A percentile compares a stretch with the other conserved stretches of the same genome.
phyloP scores from a whole-genome alignment of 2,113 vertebrate species.

The Phocoena phocoena region DNA sequence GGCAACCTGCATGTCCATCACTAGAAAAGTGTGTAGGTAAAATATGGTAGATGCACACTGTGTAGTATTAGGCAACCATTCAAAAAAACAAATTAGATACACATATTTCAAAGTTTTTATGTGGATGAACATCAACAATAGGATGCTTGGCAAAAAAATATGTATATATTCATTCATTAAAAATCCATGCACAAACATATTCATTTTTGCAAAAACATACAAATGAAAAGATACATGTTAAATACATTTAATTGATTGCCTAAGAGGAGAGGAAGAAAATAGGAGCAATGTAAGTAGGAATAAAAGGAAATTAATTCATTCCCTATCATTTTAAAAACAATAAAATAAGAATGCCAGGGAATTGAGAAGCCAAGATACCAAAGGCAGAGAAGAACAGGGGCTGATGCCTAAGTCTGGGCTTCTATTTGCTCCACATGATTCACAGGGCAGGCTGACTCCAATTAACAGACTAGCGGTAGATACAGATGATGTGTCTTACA shows the following conservation, averaged over 20 bases:
- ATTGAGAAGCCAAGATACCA: not conserved
- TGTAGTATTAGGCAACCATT: not conserved
- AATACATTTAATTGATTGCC: not conserved
- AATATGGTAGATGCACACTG: not conserved
- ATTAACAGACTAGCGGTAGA: not conserved
- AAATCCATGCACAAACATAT: constrained; percentile 18
- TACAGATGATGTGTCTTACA: not conserved
- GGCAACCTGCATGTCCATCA: not conserved
- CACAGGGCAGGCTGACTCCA: not conserved
- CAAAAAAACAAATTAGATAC: not conserved
- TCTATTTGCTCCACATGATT: not conserved
- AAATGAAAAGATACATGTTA: not conserved
- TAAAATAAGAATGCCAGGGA: not conserved
- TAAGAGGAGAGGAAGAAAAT: not conserved
- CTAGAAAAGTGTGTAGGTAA: not conserved
- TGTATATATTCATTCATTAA: not conserved
- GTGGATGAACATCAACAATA: not conserved
- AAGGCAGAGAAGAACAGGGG: not conserved
- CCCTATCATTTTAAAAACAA: not conserved
- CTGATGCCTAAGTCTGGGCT: not conserved
- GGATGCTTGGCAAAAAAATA: not conserved
- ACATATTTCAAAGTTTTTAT: not conserved
- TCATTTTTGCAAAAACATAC: not conserved
- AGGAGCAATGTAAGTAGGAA: not conserved
- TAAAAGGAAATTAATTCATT: constrained; percentile 9